phyloP scores from a whole-genome alignment of 2,113 vertebrate genomes.

The Chionodraco myersi region DNA sequence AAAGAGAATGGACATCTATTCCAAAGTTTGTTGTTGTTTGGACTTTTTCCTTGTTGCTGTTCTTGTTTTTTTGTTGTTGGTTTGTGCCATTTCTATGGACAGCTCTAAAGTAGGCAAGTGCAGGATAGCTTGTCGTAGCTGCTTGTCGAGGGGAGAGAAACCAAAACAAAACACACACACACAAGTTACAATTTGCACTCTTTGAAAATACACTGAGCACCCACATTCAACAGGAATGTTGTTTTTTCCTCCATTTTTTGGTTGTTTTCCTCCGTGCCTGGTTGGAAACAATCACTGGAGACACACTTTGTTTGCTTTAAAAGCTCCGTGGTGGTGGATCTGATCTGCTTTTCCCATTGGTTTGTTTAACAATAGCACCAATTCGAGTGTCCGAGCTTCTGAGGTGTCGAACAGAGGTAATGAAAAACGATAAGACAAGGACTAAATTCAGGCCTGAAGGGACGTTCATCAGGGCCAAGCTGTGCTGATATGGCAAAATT shows the following conservation, averaged over 20 bases:
- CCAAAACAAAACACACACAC: slow-evolving; percentile 48
- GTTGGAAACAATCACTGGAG: slow-evolving; percentile 56
- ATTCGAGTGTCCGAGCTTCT: slow-evolving; percentile 64
- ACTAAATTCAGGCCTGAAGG: slow-evolving; percentile 21
- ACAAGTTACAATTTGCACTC: slow-evolving; percentile 60
- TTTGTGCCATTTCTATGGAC: slow-evolving; percentile 75
- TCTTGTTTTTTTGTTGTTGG: slow-evolving; percentile 42
- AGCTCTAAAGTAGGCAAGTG: slow-evolving; percentile 78
- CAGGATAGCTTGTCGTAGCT: slow-evolving; percentile 80
- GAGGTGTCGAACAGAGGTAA: slow-evolving; percentile 49
- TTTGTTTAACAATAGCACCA: slow-evolving; percentile 82
- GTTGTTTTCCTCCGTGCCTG: slow-evolving; percentile 38
- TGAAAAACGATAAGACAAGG: slow-evolving; percentile 34
- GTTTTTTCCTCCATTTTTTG: slow-evolving; percentile 17
- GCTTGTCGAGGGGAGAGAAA: slow-evolving; percentile 63
- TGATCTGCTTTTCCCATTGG: slow-evolving; percentile 52
- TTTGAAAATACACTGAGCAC: slow-evolving; percentile 66
- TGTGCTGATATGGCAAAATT: slow-evolving; percentile 70
- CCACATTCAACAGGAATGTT: slow-evolving; percentile 72
- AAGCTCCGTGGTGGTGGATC: slow-evolving; percentile 49
- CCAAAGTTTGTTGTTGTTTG: slow-evolving; percentile 56
- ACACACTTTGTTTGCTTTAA: slow-evolving; percentile 51
- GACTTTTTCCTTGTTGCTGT: slow-evolving; percentile 56
- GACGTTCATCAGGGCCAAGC: slow-evolving; percentile 37
- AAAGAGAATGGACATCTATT: slow-evolving; percentile 69